These are phyloP conservation scores for Dinocampus coccinellae DNA, from an alignment of 2,888 invertebrate genomes.

Conservation along the genomic window DNA sequence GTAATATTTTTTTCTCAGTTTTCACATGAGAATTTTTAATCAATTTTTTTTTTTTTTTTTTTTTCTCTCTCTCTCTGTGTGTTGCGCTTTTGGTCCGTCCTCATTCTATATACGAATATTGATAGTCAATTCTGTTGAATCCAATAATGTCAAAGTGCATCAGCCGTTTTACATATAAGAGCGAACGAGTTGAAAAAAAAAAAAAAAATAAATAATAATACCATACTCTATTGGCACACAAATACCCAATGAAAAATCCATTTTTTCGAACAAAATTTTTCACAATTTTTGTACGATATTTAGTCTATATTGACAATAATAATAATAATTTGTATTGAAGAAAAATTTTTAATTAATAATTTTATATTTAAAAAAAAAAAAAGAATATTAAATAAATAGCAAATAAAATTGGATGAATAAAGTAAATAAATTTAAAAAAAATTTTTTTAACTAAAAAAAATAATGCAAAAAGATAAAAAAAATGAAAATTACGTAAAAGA, in stretches of 20 bases:
- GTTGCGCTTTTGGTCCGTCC: background rate
- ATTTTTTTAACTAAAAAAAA: too few species aligned
- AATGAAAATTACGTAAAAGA: background rate
- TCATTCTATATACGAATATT: constrained; percentile 12
- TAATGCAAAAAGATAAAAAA: background rate
- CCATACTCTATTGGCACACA: background rate
- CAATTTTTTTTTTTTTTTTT: constrained; percentile 35
- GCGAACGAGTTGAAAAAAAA: constrained; percentile 1
- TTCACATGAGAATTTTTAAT: constrained; percentile 42
- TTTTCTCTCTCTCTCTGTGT: constrained; percentile 1
- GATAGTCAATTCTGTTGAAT: constrained; percentile 35
- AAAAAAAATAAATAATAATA: background rate
- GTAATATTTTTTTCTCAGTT: background rate
- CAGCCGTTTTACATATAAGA: constrained; percentile 25
- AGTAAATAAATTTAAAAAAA: too few species aligned
- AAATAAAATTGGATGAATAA: too few species aligned
- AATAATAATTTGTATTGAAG: too few species aligned
- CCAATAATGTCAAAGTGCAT: constrained; percentile 41
- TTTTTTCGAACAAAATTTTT: too few species aligned
- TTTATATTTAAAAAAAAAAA: too few species aligned
- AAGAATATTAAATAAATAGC: too few species aligned
- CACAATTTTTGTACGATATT: too few species aligned
- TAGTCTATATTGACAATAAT: too few species aligned
- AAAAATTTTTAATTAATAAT: too few species aligned
- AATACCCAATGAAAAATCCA: background rate